Percentiles rank a stretch among this genome's conserved stretches.
Conservation (phyloP, 2,888 invertebrate species). For the Augiades crinisus region DNA sequence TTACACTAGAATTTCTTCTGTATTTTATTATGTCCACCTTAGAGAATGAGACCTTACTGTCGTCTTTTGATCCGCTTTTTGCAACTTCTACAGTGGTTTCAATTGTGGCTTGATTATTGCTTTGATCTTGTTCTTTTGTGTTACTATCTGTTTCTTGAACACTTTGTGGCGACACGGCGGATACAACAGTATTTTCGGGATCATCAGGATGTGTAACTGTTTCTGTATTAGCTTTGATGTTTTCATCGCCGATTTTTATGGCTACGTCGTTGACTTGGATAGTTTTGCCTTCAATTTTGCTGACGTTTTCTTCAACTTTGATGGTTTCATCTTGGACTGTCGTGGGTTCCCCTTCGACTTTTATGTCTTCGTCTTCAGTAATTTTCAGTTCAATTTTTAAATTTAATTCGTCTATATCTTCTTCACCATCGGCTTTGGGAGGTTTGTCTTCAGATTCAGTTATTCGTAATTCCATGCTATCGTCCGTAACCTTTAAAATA, state of each 20-base stretch:
- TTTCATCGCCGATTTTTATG: too few species aligned
- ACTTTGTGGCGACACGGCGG: constrained; percentile 18
- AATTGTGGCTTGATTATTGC: constrained; percentile 11
- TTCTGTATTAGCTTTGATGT: background rate
- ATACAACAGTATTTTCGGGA: constrained; percentile 26
- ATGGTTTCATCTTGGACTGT: background rate
- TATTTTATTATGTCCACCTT: constrained; percentile 69
- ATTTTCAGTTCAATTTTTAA: constrained; percentile 72
- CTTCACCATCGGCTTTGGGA: constrained; percentile 46
- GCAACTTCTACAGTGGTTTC: constrained; percentile 31
- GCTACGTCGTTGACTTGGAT: too few species aligned
- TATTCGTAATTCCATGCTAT: constrained; percentile 51
- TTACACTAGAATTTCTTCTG: constrained; percentile 72
- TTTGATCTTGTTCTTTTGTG: constrained; percentile 10
- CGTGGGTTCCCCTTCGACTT: constrained; percentile 28
- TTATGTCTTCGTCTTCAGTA: constrained; percentile 67
- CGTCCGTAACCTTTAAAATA: constrained; percentile 53
- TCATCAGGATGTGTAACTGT: constrained; percentile 12
- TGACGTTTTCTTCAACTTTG: background rate
- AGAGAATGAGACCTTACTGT: constrained; percentile 57
- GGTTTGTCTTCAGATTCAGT: constrained; percentile 46
- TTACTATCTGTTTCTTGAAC: constrained; percentile 25
- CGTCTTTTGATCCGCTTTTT: constrained; percentile 52
- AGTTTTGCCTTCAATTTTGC: background rate
- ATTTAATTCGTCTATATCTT: constrained; percentile 61